phyloP scores from a whole-genome alignment of 2,888 invertebrate genomes.

The Chrysomela aeneicollis region DNA sequence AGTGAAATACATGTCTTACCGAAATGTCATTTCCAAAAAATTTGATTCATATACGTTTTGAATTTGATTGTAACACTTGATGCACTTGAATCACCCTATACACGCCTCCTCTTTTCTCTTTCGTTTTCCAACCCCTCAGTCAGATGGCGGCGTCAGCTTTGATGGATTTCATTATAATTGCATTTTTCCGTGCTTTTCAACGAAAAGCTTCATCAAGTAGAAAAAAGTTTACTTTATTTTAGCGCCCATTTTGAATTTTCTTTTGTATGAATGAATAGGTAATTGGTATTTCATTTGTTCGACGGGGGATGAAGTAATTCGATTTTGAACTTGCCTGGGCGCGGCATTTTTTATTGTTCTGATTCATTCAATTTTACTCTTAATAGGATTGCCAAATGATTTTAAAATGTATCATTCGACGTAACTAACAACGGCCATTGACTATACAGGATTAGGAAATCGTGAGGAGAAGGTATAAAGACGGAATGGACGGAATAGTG shows the following conservation, averaged over 20 bases:
- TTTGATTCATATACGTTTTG: too few relatives aligned
- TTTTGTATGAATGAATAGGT: slow-evolving; percentile 49
- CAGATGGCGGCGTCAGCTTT: slow-evolving; percentile 51
- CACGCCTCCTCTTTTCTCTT: slow-evolving; percentile 5
- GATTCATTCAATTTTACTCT: too few relatives aligned
- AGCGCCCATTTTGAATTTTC: slow-evolving; percentile 49
- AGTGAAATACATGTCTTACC: too few relatives aligned
- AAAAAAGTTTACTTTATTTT: slow-evolving; percentile 51
- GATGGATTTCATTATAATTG: slow-evolving; percentile 61
- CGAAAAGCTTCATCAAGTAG: slow-evolving; percentile 44
- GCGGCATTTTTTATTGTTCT: not conserved
- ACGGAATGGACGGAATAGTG: too few relatives aligned
- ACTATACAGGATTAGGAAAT: too few relatives aligned
- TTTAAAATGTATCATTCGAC: too few relatives aligned
- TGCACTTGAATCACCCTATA: slow-evolving; percentile 9
- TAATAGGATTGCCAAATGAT: too few relatives aligned
- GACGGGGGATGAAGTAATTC: slow-evolving; percentile 31
- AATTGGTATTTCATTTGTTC: slow-evolving; percentile 38
- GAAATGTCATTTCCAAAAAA: too few relatives aligned
- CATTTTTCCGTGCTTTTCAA: slow-evolving; percentile 55
- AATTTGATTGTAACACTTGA: too few relatives aligned
- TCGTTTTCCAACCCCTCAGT: slow-evolving; percentile 31
- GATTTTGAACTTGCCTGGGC: slow-evolving; percentile 17
- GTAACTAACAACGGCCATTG: too few relatives aligned
- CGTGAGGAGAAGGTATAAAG: too few relatives aligned